Base-by-base conservation (phyloP, 2,113 vertebrate species). In the Caranx melampygus region DNA sequence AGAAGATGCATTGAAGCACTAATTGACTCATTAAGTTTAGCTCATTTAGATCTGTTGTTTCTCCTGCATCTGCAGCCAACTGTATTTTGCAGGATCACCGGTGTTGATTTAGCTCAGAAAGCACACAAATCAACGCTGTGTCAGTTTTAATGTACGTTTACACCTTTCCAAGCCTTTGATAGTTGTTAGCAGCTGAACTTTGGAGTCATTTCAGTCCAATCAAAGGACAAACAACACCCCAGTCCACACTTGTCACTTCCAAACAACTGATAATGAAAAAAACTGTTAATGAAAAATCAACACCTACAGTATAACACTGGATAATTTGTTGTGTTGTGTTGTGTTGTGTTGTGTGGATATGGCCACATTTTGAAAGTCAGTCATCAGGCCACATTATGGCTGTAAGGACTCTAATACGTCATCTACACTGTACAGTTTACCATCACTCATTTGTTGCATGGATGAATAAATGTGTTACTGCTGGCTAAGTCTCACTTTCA, bases 181-280 rank as follows among this genome's bases (percentile, higher is more conserved):
- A 62, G 70, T 62, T 81, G 81, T 81, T 51, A 69, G 35, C 82
- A 84, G 72, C 68, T 75, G 59, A 86, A 78, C n/a, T 55, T 37
- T 26, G 3, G 70, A 86, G 72, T 33, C 45, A 42, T 58, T 65
- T 75, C 85, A 78, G 5, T 10, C 72, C 33, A 21, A 49, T 1
- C 14, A 59, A 58, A 72, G 65, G 62, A 86, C 66, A 78, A 87
- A 82, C 82, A 85, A 81, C 79, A 84, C 75, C 72, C 61, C 40
- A 35, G 12, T 67, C 45, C 68, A 72, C 85, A 70, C 88, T 78
- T 77, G 68, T 87, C 88, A 73, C 58, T 79, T 40, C 68, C 34
- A 63, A 78, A 79, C 62, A 76, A 76, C 69, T 26, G 69, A 73
- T 15, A 21, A 63, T 59, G 61, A 70, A 62, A 83, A 85, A 81